phyloP scores from a whole-genome alignment of 2,797 vertebrate species.

The Adrianichthys oophorus region DNA sequence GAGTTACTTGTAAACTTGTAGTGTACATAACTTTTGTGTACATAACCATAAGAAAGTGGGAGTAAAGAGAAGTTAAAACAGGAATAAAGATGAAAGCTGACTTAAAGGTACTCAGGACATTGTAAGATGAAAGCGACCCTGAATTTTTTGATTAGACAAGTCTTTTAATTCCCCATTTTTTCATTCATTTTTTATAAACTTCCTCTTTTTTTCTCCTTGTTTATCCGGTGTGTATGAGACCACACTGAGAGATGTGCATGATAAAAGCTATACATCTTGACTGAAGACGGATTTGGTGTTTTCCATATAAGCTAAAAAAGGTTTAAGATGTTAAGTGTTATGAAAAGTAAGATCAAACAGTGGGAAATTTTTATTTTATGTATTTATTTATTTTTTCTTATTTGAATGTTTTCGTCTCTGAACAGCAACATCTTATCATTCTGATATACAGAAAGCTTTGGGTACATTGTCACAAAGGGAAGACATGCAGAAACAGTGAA shows the following conservation, averaged over 20 bases:
- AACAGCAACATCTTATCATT: too few relatives aligned
- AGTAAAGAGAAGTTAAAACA: slow-evolving; percentile 3
- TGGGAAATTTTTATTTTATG: too few relatives aligned
- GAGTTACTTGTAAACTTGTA: background rate
- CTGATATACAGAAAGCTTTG: too few relatives aligned
- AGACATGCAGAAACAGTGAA: too few relatives aligned
- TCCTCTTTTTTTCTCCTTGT: slow-evolving; percentile 4
- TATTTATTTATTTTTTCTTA: too few relatives aligned
- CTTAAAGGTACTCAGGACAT: slow-evolving; percentile 14
- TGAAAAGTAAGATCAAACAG: background rate
- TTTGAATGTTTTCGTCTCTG: too few relatives aligned
- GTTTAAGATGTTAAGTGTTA: background rate
- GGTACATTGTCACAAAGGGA: too few relatives aligned
- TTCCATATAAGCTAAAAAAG: background rate
- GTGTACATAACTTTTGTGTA: background rate
- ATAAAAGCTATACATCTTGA: slow-evolving; percentile 4
- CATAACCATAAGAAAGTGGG: background rate
- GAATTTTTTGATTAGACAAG: slow-evolving; percentile 28
- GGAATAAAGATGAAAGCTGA: slow-evolving; percentile 28
- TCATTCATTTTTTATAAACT: too few relatives aligned
- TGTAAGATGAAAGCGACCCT: slow-evolving; percentile 34
- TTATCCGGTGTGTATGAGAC: slow-evolving; percentile 9
- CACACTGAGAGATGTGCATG: background rate
- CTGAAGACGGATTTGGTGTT: background rate
- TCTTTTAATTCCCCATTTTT: slow-evolving; percentile 38